phyloP scores from a whole-genome alignment of 2,113 vertebrate genomes.

The Macquaria ambigua region DNA sequence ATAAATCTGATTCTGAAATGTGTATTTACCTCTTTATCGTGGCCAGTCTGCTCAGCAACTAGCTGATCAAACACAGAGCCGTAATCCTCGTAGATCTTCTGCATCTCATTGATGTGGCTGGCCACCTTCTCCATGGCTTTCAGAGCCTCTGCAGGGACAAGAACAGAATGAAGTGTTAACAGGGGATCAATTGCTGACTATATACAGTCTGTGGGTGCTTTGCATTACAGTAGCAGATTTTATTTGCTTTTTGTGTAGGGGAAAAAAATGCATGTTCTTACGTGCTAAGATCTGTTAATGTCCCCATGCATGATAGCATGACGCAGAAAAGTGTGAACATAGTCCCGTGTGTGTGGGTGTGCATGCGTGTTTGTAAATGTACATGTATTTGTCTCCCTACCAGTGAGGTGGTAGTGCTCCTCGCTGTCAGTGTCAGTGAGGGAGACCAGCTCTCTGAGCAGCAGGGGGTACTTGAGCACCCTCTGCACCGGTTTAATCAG shows the following conservation, averaged over 20 bases:
- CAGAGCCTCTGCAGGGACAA: constrained; percentile 89
- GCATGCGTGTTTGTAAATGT: background rate
- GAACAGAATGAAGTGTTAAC: constrained; percentile 4
- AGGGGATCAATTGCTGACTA: background rate
- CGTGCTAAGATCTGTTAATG: background rate
- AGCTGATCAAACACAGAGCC: constrained; percentile 96
- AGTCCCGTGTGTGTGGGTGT: background rate
- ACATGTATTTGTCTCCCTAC: constrained; percentile 72
- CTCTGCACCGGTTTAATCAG: constrained; percentile 99
- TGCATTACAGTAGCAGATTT: constrained; percentile 21
- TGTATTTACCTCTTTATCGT: constrained; percentile 90
- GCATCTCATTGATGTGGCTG: constrained; percentile 99
- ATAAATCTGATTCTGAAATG: background rate
- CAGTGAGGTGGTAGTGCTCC: constrained; percentile 96
- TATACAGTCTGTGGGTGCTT: background rate
- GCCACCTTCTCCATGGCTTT: constrained; percentile 99
- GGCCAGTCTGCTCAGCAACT: constrained; percentile 92
- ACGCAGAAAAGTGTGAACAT: constrained; percentile 27
- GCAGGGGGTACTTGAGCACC: constrained; percentile 96
- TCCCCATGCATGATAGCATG: background rate
- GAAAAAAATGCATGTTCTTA: background rate
- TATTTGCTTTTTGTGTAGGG: constrained; percentile 4
- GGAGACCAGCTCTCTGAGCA: constrained; percentile 95
- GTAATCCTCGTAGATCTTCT: constrained; percentile 98
- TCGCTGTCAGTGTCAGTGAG: constrained; percentile 95